These are phyloP conservation scores for Tanytarsus gracilentus DNA, from an alignment of 2,888 invertebrate species.

Conservation along the genomic window DNA sequence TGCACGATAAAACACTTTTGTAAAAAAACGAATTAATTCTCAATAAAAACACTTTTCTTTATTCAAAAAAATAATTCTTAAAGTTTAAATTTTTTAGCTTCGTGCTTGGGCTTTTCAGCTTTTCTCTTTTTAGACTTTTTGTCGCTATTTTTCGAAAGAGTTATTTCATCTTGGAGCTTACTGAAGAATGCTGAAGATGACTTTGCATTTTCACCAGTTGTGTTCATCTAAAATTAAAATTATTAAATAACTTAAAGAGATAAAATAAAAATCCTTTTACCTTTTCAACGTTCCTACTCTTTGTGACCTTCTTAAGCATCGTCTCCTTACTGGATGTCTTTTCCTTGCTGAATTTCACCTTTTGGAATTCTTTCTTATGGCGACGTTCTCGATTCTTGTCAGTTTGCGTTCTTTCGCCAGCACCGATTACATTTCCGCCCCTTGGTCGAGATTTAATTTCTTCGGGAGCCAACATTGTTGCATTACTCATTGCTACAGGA, in stretches of 20 bases:
- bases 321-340: conserved; percentile 44
- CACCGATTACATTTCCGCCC: conserved; percentile 54
- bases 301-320: conserved; percentile 54
- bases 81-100: conserved; percentile 55
- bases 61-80: conserved; percentile 35
- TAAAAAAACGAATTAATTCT: background rate
- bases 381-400: conserved; percentile 84
- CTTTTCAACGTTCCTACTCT: conserved; percentile 55
- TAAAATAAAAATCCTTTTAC: conserved; percentile 37
- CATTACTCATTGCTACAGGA: conserved; percentile 78
- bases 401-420: conserved; percentile 71
- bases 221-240: conserved; percentile 44
- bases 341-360: conserved; percentile 45
- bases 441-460: conserved; percentile 62
- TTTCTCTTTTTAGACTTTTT: conserved; percentile 35
- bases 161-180: conserved; percentile 69
- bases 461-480: conserved; percentile 80
- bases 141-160: conserved; percentile 34
- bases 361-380: conserved; percentile 73
- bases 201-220: conserved; percentile 48
- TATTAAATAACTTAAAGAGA: conserved; percentile 32
- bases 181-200: conserved; percentile 80
- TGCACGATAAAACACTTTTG: conserved; percentile 27
- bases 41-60: background rate
- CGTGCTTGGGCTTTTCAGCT: conserved; percentile 38